Percentiles rank a stretch among this genome's conserved stretches.
phyloP scores from a whole-genome alignment of 2,113 vertebrate species.

The Nothoprocta pentlandii region DNA sequence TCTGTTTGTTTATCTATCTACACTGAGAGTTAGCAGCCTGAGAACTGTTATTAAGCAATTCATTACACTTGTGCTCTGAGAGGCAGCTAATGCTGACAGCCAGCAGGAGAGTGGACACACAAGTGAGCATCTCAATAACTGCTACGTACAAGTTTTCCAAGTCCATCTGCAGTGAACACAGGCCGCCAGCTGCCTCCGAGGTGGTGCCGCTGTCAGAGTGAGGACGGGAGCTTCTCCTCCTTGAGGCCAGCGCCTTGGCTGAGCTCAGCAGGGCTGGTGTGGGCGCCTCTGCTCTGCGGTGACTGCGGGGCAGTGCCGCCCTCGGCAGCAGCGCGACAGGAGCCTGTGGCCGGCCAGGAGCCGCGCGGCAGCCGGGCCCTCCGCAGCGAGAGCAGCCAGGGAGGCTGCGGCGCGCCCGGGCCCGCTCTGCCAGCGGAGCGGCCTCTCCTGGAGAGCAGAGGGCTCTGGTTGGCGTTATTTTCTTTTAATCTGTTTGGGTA shows the following conservation, averaged over 20 bases:
- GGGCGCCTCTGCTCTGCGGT: background rate
- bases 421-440: background rate
- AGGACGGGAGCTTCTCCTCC: background rate
- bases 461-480: background rate
- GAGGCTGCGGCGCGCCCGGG: too few species aligned
- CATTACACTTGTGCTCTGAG: background rate
- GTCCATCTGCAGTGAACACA: background rate
- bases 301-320: background rate
- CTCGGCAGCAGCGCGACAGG: background rate
- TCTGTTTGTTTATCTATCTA: background rate
- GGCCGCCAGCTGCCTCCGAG: background rate
- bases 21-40: background rate
- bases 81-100: background rate
- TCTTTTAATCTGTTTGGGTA: background rate
- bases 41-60: background rate
- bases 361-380: fast-evolving
- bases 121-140: background rate
- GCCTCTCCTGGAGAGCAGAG: background rate
- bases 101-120: background rate
- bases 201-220: background rate
- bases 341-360: background rate
- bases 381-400: too few species aligned
- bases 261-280: background rate
- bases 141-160: background rate
- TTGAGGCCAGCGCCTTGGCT: background rate